A percentile compares a stretch with the other conserved stretches of the same genome.
Conservation (phyloP, 1,140 invertebrate species). For the Parapsyche elsis region DNA sequence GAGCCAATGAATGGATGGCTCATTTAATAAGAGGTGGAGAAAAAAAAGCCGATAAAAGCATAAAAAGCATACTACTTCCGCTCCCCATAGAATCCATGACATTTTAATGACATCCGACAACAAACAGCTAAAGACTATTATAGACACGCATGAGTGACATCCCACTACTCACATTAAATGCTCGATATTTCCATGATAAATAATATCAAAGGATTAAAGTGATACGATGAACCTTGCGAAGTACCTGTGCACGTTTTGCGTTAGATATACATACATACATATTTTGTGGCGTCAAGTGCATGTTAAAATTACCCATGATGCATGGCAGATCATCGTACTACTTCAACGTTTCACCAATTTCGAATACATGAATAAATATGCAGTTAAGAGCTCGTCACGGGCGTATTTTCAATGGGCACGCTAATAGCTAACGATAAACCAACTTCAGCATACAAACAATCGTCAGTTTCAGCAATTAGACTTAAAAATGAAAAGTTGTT, state of each 20-base stretch:
- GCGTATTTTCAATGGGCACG: background rate
- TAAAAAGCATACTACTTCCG: slow-evolving; percentile 11
- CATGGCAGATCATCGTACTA: background rate
- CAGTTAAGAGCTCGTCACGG: background rate
- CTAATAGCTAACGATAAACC: background rate
- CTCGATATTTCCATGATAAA: too few species aligned
- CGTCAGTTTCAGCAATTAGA: background rate
- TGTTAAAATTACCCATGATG: background rate
- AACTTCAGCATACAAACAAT: background rate
- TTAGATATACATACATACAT: background rate
- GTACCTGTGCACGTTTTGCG: too few species aligned
- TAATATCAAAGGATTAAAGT: too few species aligned
- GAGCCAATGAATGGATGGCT: background rate
- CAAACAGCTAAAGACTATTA: background rate
- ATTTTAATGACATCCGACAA: slow-evolving; percentile 13
- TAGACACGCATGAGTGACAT: background rate
- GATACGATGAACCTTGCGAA: too few species aligned
- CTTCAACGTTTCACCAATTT: background rate
- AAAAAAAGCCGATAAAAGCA: slow-evolving; percentile 7
- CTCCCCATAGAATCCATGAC: slow-evolving; percentile 21
- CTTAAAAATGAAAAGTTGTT: too few species aligned
- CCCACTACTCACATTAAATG: background rate
- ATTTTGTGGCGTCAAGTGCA: background rate
- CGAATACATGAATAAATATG: slow-evolving; percentile 20
- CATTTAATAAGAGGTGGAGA: background rate